phyloP scores from a whole-genome alignment of 2,888 invertebrate genomes.

The Steinernema carpocapsae region DNA sequence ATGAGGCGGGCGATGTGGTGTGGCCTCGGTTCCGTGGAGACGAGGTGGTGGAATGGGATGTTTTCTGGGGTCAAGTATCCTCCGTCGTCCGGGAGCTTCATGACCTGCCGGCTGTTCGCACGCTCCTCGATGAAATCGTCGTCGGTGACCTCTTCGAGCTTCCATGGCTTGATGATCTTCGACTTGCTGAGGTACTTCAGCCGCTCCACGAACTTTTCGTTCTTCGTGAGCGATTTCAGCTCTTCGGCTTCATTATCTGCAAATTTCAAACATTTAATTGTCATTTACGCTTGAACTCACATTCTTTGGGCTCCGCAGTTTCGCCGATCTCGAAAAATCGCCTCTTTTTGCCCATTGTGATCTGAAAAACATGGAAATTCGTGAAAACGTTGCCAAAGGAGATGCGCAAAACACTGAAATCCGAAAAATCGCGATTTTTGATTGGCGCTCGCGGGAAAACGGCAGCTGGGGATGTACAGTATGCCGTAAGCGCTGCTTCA shows the following conservation, averaged over 20 bases:
- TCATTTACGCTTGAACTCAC: too few relatives aligned
- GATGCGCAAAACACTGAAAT: too few relatives aligned
- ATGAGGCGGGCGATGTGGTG: background rate
- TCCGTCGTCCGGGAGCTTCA: conserved; percentile 2
- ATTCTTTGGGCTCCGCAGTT: background rate
- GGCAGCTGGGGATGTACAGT: too few relatives aligned
- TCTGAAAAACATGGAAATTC: too few relatives aligned
- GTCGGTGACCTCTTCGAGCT: background rate
- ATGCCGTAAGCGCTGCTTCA: too few relatives aligned
- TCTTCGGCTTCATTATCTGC: conserved; percentile 3
- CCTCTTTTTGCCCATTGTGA: background rate
- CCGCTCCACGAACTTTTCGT: background rate
- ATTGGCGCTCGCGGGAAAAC: too few relatives aligned
- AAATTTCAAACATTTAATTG: too few relatives aligned
- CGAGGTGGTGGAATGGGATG: background rate
- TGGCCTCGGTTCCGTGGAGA: background rate
- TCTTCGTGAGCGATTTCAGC: background rate
- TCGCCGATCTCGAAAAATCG: background rate
- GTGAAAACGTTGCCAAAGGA: too few relatives aligned
- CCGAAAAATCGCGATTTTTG: background rate
- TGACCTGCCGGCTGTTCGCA: background rate
- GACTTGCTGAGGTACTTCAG: background rate
- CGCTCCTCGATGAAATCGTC: background rate
- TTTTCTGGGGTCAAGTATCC: background rate
- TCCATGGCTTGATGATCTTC: too few relatives aligned